These are phyloP conservation scores for Ceratina calcarata DNA, from an alignment of 1,140 invertebrate genomes.

Conservation along the genomic window DNA sequence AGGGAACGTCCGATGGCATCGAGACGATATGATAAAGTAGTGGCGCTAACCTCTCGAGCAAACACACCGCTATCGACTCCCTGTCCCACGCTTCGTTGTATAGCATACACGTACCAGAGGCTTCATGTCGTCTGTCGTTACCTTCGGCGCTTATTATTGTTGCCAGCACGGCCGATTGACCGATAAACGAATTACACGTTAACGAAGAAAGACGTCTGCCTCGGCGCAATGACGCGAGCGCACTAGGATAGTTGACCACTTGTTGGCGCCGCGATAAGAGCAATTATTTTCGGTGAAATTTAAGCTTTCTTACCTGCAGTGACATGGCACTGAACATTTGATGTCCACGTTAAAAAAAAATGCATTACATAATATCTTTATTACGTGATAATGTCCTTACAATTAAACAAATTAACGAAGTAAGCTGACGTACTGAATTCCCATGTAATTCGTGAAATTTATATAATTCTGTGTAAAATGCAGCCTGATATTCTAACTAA, in stretches of 20 bases:
- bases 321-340: not conserved
- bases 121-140: conserved; percentile 19
- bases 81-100: conserved; percentile 12
- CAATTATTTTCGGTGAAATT: conserved; percentile 19
- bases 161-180: conserved; percentile 11
- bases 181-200: conserved; percentile 53
- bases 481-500: not conserved
- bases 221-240: not conserved
- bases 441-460: no score
- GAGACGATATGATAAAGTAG: conserved; percentile 67
- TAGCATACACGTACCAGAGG: not conserved
- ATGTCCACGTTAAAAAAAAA: no score
- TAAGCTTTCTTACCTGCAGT: not conserved
- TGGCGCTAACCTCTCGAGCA: conserved; percentile 65
- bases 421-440: no score
- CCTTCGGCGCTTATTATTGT: conserved; percentile 5
- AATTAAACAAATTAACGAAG: no score
- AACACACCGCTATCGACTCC: conserved; percentile 55
- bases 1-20: conserved; percentile 50
- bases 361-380: no score
- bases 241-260: conserved; percentile 5
- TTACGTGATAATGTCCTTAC: no score
- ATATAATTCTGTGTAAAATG: no score
- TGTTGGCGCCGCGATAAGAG: conserved; percentile 32
- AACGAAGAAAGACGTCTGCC: conserved; percentile 24